phyloP scores from a whole-genome alignment of 2,113 vertebrate species.

The Clupea harengus region DNA sequence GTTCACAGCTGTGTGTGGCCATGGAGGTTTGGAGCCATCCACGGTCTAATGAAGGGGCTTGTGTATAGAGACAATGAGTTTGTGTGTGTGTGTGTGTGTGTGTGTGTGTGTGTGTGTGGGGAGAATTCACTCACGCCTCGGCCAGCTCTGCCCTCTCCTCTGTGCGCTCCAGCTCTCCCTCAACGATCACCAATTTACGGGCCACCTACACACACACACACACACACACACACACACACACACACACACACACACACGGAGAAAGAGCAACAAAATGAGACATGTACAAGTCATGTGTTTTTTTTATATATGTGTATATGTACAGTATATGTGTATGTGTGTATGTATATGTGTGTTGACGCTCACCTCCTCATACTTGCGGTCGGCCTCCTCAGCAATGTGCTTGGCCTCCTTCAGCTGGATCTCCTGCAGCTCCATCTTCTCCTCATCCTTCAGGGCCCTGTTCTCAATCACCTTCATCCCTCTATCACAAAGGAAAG shows the following conservation, averaged over 20 bases:
- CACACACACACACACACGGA: no score
- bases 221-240: conserved; percentile 20
- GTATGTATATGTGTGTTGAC: not conserved
- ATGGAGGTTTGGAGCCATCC: not conserved
- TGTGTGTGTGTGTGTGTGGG: conserved; percentile 30
- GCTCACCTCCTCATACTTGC: conserved; percentile 75
- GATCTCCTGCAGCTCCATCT: conserved; percentile 79
- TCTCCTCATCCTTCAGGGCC: conserved; percentile 77
- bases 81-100: not conserved
- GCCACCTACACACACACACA: conserved; percentile 77
- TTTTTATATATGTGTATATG: no score
- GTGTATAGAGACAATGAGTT: not conserved
- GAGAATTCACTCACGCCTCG: conserved; percentile 68
- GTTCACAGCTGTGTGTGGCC: not conserved
- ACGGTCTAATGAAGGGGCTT: not conserved
- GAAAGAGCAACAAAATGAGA: not conserved
- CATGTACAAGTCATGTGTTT: no score
- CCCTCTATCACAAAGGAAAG: conserved; percentile 55
- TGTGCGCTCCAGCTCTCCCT: conserved; percentile 75
- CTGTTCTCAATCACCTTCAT: conserved; percentile 81
- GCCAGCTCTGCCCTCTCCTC: conserved; percentile 77
- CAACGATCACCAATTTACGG: conserved; percentile 91
- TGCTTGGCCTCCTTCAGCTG: conserved; percentile 80
- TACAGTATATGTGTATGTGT: no score
- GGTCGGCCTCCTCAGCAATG: conserved; percentile 76